Conservation (phyloP, 2,113 vertebrate genomes). For the Turdus rufiventris region DNA sequence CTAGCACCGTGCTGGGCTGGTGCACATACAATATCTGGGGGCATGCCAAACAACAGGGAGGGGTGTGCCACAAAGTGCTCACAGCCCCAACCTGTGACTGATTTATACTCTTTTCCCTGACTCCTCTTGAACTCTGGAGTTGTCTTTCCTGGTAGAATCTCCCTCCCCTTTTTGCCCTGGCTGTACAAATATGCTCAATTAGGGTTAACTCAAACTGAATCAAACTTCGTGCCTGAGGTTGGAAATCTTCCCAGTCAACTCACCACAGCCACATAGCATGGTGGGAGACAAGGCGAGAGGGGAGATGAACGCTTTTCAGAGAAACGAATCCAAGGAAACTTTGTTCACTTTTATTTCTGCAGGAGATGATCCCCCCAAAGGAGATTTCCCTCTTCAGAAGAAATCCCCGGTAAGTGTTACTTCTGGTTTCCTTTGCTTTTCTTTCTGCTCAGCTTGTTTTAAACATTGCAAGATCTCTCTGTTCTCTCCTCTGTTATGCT, state of each 20-base stretch:
- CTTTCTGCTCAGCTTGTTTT: slow-evolving; percentile 46
- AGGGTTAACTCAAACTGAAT: slow-evolving; percentile 78
- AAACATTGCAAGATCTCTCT: slow-evolving; percentile 42
- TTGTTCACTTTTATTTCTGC: slow-evolving; percentile 72
- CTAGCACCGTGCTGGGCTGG: not conserved
- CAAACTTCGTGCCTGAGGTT: slow-evolving; percentile 65
- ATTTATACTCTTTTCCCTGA: not conserved
- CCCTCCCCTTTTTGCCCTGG: slow-evolving; percentile 24
- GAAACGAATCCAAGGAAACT: slow-evolving; percentile 72
- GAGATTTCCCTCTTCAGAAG: slow-evolving; percentile 57
- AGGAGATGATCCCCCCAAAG: slow-evolving; percentile 64
- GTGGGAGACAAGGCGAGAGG: slow-evolving; percentile 68
- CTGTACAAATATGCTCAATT: slow-evolving; percentile 59
- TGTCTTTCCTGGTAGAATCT: not conserved
- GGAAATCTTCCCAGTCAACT: slow-evolving; percentile 75
- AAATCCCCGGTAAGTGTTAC: slow-evolving; percentile 71
- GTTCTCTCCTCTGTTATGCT: slow-evolving; percentile 43
- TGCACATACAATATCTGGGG: not conserved
- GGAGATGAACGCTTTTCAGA: slow-evolving; percentile 76
- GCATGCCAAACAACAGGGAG: not conserved
- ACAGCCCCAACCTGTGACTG: not conserved
- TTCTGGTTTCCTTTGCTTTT: not conserved
- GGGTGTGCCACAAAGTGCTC: not conserved
- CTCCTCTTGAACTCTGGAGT: slow-evolving; percentile 13
- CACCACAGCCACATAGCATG: slow-evolving; percentile 74